Percentiles rank a stretch among this genome's conserved stretches.
Conservation (phyloP, 2,113 vertebrate genomes). For the Tupaia tana region DNA sequence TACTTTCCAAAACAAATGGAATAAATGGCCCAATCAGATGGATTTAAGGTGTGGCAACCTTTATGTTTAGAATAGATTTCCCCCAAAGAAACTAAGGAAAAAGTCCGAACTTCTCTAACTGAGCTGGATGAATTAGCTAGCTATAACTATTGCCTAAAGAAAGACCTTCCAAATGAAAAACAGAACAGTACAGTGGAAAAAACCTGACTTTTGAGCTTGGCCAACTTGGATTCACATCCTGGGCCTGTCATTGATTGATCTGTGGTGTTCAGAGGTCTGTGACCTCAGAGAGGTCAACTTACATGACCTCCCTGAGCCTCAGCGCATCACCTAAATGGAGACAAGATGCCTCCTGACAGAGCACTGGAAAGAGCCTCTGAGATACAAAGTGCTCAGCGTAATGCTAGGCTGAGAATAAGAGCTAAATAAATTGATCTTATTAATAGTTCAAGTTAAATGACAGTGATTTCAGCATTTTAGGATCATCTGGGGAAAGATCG, state of each 20-base stretch:
- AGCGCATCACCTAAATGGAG: neutral
- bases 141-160: neutral
- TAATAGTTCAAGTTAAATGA: neutral
- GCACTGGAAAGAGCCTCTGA: neutral
- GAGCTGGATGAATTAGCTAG: neutral
- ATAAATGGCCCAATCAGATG: neutral
- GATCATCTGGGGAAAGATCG: neutral
- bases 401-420: neutral
- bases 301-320: neutral
- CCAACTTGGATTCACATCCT: neutral
- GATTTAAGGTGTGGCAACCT: neutral
- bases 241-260: neutral
- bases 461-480: neutral
- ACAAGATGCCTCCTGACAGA: neutral
- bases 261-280: neutral
- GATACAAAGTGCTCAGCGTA: neutral
- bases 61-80: neutral
- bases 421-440: neutral
- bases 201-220: neutral
- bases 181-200: neutral
- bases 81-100: neutral
- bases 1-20: slow-evolving; percentile 7
- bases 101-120: neutral
- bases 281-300: neutral
- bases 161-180: neutral